Base-by-base conservation (phyloP, 2,797 vertebrate species). In the Rousettus madagascariensis region DNA sequence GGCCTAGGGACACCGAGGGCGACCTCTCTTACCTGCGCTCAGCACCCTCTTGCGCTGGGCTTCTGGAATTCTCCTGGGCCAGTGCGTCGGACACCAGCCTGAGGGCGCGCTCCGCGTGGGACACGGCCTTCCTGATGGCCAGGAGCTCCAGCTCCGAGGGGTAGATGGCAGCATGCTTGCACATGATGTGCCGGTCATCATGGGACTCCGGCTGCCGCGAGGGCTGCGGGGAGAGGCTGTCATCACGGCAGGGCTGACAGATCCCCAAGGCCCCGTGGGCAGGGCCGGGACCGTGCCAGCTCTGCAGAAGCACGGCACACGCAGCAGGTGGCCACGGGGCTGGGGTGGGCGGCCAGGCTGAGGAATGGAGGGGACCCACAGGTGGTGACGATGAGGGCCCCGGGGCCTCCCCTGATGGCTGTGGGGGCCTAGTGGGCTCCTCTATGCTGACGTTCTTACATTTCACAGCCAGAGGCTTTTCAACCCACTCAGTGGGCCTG, bases 21-120 rank as follows among this genome's bases (percentile, higher is more conserved):
- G n/a, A 17, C 0, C 8, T 36, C 71, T 30, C 3, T 84, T 96
- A 98, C 98, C 97, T 75, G 19, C 5, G 19, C 51, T 90, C 82
- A 6, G 78, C 1, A 2, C 53, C 77, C 9, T 83, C 75, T 0
- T 79, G 92, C 38, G 71, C 86, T 7, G 63, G 30, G 55, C 33
- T 36, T 7, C 41, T 33, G 0, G 33, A 46, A 26, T 98, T 98
- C 74, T 98, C 98, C 93, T 98, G 98, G 16, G 98, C 97, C 96
- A 99, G 97, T 19, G 97, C 97, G 97, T 99, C 98, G 0, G 99
- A 99, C 97, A 99, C 99, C 92, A 99, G 98, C 87, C 99, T 99
- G 43, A 99, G 98, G 49, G 99, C 99, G 5, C 98, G 98, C 96
- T 99, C 99, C 0, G 98, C 97, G 85, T 99, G 99, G 1, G 99